A percentile compares a stretch with the other conserved stretches of the same genome.
phyloP scores from a whole-genome alignment of 2,797 vertebrate genomes.

The Cercopithecus neglectus region DNA sequence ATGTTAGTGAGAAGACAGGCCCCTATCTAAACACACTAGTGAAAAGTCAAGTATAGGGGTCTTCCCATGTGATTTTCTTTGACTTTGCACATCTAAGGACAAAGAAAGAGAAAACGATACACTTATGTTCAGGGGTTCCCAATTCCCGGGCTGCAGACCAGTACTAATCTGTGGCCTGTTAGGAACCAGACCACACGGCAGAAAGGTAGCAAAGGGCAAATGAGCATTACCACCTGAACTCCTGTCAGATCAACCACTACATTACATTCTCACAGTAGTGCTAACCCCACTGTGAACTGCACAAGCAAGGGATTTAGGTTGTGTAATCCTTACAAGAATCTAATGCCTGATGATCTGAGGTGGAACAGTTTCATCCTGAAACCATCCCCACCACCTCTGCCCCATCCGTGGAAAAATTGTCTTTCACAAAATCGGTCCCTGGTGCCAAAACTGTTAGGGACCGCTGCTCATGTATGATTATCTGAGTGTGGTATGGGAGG shows the following conservation, averaged over 20 bases:
- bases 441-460: neutral
- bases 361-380: neutral
- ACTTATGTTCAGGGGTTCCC: neutral
- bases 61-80: neutral
- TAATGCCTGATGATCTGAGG: neutral
- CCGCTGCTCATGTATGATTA: neutral
- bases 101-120: neutral
- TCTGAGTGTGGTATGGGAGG: neutral
- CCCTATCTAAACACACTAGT: neutral
- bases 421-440: neutral
- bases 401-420: neutral
- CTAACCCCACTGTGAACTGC: neutral
- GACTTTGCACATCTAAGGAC: neutral
- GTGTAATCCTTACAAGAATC: neutral
- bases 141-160: too few relatives aligned
- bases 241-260: neutral
- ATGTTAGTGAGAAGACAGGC: neutral
- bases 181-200: too few relatives aligned
- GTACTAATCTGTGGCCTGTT: too few relatives aligned
- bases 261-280: neutral
- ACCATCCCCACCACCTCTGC: neutral
- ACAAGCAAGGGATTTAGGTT: neutral
- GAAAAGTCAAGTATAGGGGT: neutral
- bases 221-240: neutral
- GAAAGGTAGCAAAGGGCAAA: too few relatives aligned